These are phyloP conservation scores for Caenorhabditis panamensis DNA, from an alignment of 2,888 invertebrate genomes.

Conservation along the genomic window DNA sequence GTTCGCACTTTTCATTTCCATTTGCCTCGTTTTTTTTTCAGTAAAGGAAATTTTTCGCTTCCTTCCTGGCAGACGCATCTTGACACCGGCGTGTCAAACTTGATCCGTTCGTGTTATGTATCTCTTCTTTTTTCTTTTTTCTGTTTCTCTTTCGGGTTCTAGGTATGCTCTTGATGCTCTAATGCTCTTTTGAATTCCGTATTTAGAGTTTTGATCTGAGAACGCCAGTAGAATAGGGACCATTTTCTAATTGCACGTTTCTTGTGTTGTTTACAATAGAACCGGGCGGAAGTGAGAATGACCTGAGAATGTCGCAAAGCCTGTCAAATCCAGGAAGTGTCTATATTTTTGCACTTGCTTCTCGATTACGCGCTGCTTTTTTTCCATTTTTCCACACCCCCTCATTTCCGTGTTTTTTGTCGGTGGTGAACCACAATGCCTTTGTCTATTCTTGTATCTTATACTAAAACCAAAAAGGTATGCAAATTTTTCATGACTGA, in stretches of 20 bases:
- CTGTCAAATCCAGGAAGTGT: conserved; percentile 49
- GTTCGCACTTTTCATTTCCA: conserved; percentile 18
- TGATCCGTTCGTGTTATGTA: conserved; percentile 5
- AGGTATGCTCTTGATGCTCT: no score
- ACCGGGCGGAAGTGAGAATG: conserved; percentile 1
- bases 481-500: neutral
- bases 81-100: conserved; percentile 5
- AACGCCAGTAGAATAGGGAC: no score
- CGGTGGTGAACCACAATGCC: conserved; percentile 17
- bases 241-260: no score
- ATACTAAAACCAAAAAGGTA: conserved; percentile 42
- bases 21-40: neutral
- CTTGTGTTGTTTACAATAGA: conserved; percentile 33
- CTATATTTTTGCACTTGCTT: conserved; percentile 18
- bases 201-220: no score
- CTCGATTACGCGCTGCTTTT: neutral
- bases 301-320: conserved; percentile 44
- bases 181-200: no score
- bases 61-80: neutral
- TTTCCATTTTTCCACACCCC: conserved; percentile 27
- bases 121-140: neutral
- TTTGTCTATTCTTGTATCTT: conserved; percentile 33
- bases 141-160: neutral
- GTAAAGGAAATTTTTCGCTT: neutral
- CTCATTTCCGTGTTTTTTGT: neutral